These are phyloP conservation scores for Serrognathus titanus DNA, from an alignment of 2,888 invertebrate genomes.

Conservation along the genomic window DNA sequence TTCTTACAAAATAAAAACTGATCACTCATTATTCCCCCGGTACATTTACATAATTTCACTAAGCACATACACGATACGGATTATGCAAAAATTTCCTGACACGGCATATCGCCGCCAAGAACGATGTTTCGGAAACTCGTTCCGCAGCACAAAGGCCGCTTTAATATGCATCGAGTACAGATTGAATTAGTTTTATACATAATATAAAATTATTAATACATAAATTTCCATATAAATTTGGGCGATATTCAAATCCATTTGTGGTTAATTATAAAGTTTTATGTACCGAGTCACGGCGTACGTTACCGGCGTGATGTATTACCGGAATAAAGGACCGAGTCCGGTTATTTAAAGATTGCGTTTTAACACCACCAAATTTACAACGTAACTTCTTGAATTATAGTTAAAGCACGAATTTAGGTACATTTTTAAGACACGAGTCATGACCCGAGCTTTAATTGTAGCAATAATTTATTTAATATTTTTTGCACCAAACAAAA, in stretches of 20 bases:
- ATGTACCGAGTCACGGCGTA: neutral
- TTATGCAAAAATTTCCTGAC: conserved; percentile 1
- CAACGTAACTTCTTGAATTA: no score
- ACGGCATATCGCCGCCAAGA: neutral
- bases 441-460: no score
- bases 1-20: neutral
- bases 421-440: no score
- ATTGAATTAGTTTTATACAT: neutral
- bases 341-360: no score
- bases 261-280: neutral
- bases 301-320: no score
- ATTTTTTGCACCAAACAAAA: no score
- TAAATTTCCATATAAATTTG: conserved; percentile 1
- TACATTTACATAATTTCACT: conserved; percentile 1
- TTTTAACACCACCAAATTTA: no score
- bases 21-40: neutral
- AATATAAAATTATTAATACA: conserved; percentile 2
- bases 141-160: neutral
- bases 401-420: no score
- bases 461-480: no score
- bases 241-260: neutral
- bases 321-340: no score
- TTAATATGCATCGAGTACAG: neutral
- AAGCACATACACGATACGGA: neutral
- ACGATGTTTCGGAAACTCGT: neutral